Percentiles rank a stretch among this genome's conserved stretches.
These are phyloP conservation scores for Zosterops japonicus DNA, from an alignment of 2,113 vertebrate species.

Conservation along the genomic window DNA sequence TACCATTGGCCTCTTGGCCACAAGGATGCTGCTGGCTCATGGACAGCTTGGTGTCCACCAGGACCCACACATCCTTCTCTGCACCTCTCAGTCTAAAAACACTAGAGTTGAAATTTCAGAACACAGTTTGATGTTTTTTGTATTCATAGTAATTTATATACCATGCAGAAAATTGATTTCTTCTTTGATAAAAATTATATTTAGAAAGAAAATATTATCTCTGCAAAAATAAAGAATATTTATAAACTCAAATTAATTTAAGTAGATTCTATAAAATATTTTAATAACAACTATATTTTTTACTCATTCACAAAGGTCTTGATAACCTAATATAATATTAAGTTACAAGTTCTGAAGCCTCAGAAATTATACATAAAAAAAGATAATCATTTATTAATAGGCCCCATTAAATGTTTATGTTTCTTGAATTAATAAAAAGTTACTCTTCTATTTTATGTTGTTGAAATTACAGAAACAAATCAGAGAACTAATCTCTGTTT, in stretches of 20 bases:
- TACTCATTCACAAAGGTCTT: background rate
- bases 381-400: background rate
- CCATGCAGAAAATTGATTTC: background rate
- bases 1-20: background rate
- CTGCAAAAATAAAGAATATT: background rate
- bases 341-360: background rate
- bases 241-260: background rate
- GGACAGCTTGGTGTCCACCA: background rate
- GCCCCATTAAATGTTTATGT: background rate
- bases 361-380: background rate
- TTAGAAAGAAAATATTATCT: background rate
- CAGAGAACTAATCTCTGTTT: background rate
- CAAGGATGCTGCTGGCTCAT: background rate
- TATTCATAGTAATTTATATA: background rate
- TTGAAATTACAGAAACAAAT: background rate
- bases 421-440: background rate
- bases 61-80: accelerated
- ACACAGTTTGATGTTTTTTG: background rate
- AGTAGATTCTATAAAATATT: background rate
- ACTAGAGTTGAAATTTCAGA: background rate
- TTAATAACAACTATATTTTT: background rate
- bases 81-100: background rate
- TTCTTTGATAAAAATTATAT: background rate
- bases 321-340: background rate
- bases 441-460: background rate